These are phyloP conservation scores for Pantelozetes paolii DNA, from an alignment of 2,888 invertebrate species.

Conservation along the genomic window DNA sequence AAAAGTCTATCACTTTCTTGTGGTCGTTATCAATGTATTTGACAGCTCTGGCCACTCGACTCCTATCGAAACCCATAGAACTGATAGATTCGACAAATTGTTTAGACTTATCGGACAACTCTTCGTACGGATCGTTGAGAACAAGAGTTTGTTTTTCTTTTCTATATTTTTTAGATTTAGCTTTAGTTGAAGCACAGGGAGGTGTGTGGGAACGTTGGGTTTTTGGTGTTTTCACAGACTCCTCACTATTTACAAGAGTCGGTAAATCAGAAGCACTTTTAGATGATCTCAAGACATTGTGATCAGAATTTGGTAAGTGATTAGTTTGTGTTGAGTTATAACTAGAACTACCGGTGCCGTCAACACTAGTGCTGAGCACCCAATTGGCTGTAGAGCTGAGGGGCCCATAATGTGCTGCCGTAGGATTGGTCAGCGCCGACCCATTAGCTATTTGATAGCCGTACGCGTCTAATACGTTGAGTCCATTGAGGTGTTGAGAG, in stretches of 20 bases:
- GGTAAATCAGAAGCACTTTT: conserved; percentile 47
- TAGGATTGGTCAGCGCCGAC: neutral
- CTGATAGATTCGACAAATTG: conserved; percentile 68
- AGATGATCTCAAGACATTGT: conserved; percentile 33
- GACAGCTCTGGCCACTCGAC: conserved; percentile 74
- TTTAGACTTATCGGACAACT: conserved; percentile 60
- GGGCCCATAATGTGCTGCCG: neutral
- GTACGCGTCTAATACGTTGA: neutral
- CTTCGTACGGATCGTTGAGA: conserved; percentile 50
- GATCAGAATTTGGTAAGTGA: neutral
- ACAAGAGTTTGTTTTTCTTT: conserved; percentile 32
- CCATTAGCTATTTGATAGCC: neutral
- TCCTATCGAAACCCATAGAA: conserved; percentile 81
- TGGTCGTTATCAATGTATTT: conserved; percentile 70
- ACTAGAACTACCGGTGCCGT: no score
- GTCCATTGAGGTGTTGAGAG: conserved; percentile 7
- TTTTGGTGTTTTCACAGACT: neutral
- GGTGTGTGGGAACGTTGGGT: conserved; percentile 44
- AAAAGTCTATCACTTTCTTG: conserved; percentile 79
- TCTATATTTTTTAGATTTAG: conserved; percentile 15
- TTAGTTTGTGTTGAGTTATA: conserved; percentile 4
- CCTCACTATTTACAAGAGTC: conserved; percentile 37
- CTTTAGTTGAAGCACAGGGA: conserved; percentile 36
- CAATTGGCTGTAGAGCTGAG: neutral
- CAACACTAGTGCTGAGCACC: neutral